Base-by-base conservation (phyloP, 2,113 vertebrate genomes). In the Sarotherodon lohbergeri region DNA sequence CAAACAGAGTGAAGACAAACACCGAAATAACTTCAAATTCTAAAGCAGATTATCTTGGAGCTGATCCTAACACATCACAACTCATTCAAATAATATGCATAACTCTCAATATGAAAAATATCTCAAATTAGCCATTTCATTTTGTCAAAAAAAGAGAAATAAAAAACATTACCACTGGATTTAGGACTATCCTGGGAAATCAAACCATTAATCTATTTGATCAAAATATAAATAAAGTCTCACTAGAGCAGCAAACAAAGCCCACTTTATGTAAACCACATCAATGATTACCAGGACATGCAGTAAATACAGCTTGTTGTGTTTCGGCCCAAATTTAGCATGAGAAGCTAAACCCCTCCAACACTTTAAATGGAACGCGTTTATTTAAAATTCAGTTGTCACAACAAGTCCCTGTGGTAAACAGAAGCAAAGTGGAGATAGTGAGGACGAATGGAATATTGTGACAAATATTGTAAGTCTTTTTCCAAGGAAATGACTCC, bases 401-500 rank as follows among this genome's bases (percentile, higher is more conserved):
- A 43, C 39, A 71, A 76, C 68, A 73, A 46, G 13, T 29, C 41
- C 22, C 1, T 9, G 41, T 76, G 68, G 41, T 76, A 76, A 76
- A 48, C 68, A 48, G 22, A 46, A 73, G 22, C 41, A 71, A 73
- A 43, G 22, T 27, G 39, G 66, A 46, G 66, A 71, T 43, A 32
- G 24, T 50, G 16, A 66, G 22, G 13, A 24, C 16, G 14, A 9
- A 4, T 19, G 10, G 22, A 34, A 85, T 34, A 29, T 59, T 80
- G 17, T 14, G 55, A 76, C 24, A 57, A 63, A 46, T 7, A 14
- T 57, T 11, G 3, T 36, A 57, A 29, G 41, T 27, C 2, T 73
- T 73, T 46, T 83, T 85, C 59, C 27, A 68, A 36, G 83, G 86
- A 92, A 91, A 88, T 93, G 84, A 87, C 82, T 88, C 66, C 10